A percentile compares a stretch with the other conserved stretches of the same genome.
phyloP scores from a whole-genome alignment of 2,113 vertebrate species.

The Fregata magnificens region DNA sequence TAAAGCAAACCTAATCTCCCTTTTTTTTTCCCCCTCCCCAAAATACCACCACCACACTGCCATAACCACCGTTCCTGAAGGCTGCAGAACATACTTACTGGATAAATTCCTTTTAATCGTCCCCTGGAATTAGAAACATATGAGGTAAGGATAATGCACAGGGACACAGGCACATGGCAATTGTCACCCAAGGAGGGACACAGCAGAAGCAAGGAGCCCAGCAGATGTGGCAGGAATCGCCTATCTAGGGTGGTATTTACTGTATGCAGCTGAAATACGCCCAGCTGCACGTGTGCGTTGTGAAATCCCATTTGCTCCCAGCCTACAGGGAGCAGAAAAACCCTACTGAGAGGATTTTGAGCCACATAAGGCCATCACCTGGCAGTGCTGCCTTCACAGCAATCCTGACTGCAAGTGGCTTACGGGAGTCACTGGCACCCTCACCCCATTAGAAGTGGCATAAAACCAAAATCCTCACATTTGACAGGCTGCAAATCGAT shows the following conservation, averaged over 20 bases:
- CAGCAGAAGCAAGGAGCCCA: neutral
- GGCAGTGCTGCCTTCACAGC: neutral
- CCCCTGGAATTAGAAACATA: constrained; percentile 84
- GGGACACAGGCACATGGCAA: neutral
- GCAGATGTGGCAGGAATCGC: neutral
- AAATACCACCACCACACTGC: neutral
- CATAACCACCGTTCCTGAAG: neutral
- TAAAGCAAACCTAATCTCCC: neutral
- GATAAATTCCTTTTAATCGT: constrained; percentile 94
- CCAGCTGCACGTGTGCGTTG: neutral
- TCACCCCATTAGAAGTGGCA: neutral
- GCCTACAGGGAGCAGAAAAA: neutral
- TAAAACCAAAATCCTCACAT: neutral
- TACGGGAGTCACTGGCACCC: neutral
- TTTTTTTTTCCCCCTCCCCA: too few species aligned
- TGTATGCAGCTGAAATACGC: rapidly evolving
- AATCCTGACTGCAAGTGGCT: neutral
- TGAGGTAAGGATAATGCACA: constrained; percentile 1
- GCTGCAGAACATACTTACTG: constrained; percentile 84
- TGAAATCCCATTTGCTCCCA: neutral
- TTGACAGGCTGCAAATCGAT: neutral
- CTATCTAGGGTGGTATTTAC: neutral
- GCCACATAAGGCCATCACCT: neutral
- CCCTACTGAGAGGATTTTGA: neutral
- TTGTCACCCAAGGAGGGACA: neutral